Percentiles rank a stretch among this genome's conserved stretches.
These are phyloP conservation scores for Parasteatoda tepidariorum DNA, from an alignment of 1,140 invertebrate genomes.

Conservation along the genomic window DNA sequence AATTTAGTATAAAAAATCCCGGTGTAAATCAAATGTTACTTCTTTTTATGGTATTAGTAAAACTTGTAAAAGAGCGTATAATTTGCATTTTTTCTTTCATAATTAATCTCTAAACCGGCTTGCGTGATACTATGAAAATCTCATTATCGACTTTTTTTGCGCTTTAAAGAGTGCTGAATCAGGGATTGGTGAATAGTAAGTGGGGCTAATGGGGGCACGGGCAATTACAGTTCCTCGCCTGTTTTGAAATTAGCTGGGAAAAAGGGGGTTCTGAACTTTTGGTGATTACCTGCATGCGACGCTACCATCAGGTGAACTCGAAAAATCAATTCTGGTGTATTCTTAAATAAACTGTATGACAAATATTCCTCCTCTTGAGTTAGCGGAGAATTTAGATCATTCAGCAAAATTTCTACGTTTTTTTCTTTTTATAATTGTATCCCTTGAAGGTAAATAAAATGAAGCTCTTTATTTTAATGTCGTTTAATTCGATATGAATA, in stretches of 20 bases:
- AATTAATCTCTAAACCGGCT: slow-evolving; percentile 51
- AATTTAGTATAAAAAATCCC: too few relatives aligned
- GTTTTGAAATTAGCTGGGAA: slow-evolving; percentile 32
- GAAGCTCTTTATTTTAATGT: not conserved
- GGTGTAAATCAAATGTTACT: too few relatives aligned
- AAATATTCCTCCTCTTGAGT: too few relatives aligned
- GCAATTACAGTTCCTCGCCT: slow-evolving; percentile 49
- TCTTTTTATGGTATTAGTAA: too few relatives aligned
- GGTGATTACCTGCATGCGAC: slow-evolving; percentile 47
- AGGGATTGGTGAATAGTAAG: slow-evolving; percentile 50
- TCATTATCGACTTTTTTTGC: slow-evolving; percentile 56
- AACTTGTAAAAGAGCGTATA: not conserved
- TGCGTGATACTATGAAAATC: slow-evolving; percentile 58
- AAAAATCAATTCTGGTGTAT: slow-evolving; percentile 53
- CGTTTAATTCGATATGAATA: too few relatives aligned
- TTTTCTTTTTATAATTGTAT: too few relatives aligned
- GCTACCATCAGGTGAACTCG: slow-evolving; percentile 31
- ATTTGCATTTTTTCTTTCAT: slow-evolving; percentile 16
- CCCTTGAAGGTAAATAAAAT: not conserved
- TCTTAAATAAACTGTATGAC: slow-evolving; percentile 39
- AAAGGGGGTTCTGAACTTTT: not conserved
- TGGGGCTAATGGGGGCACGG: slow-evolving; percentile 40
- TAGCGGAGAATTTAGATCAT: too few relatives aligned
- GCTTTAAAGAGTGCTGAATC: slow-evolving; percentile 34
- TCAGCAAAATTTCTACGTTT: too few relatives aligned